Base-by-base conservation (phyloP, 2,797 vertebrate genomes). In the Pelodytes ibericus region DNA sequence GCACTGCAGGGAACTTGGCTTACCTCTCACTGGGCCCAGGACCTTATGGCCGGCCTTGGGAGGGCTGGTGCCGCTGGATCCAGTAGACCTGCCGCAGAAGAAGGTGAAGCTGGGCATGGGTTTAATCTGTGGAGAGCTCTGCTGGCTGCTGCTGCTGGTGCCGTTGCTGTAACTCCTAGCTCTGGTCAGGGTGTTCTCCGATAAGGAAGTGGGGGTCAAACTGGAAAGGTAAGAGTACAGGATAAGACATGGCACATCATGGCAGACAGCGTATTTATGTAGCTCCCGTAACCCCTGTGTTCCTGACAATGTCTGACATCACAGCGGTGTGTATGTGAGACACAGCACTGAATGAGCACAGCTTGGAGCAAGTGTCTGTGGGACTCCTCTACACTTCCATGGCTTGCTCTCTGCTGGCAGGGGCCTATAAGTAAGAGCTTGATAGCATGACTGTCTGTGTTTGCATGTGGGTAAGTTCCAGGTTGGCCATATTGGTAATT, bases 31-130 rank as follows among this genome's bases (percentile, higher is more conserved):
- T 0, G 88, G 88, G 11, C 92, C 94, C 1, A 92, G 89, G 58
- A 89, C 80, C 81, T 88, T 85, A 80, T 87, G 44, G 36, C 75
- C 64, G 39, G 88, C 83, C n/a, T 85, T 92, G 75, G 71, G 82
- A 58, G 87, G 87, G 80, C 85, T 86, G 67, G n/a, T n/a, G n/a
- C 76, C 83, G 60, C 81, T 53, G 3, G 81, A 47, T 13, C 79
- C 89, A 77, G 67, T 81, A 15, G 41, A 13, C 10, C 86, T 85
- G 81, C 79, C 86, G 86, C 92, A 93, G 81, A 93, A 90, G 2
- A 95, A 95, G 44, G 94, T 93, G 81, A 96, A 95, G 89, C 94
- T 97, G 39, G 95, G 93, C 3, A 95, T 95, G 82, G 80, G 91
- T 88, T 89, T 93, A 85, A 94, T 89, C 85, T 87, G 94, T 0